These are phyloP conservation scores for Melanitta fusca DNA, from an alignment of 2,797 vertebrate genomes.

Conservation along the genomic window DNA sequence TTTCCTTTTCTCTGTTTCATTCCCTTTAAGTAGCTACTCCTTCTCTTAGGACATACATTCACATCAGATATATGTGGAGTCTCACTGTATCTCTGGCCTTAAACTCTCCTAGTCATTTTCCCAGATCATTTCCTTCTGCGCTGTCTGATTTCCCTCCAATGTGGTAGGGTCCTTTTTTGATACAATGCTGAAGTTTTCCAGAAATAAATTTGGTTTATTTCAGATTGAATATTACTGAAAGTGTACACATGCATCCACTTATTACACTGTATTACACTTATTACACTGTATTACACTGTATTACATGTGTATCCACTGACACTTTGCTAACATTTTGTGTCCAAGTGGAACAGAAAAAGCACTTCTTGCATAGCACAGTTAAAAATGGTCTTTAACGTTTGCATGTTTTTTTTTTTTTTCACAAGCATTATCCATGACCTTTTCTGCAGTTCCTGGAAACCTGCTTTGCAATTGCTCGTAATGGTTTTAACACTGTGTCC, in stretches of 20 bases:
- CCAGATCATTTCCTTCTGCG: constrained; percentile 7
- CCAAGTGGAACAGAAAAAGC: background rate
- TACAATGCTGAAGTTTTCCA: background rate
- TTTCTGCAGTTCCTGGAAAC: background rate
- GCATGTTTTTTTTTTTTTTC: background rate
- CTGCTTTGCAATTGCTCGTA: background rate
- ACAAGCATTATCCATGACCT: background rate
- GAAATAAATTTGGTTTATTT: background rate
- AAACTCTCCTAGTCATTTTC: constrained; percentile 61
- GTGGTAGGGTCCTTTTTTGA: background rate
- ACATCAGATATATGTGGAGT: background rate
- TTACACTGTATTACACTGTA: too few relatives aligned
- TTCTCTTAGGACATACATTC: background rate
- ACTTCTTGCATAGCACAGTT: background rate
- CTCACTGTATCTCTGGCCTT: constrained; percentile 28
- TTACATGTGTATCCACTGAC: background rate
- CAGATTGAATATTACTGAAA: background rate
- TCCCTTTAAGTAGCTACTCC: background rate
- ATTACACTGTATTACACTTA: too few relatives aligned
- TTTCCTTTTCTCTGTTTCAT: background rate
- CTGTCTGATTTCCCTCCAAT: constrained; percentile 62
- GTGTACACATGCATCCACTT: background rate
- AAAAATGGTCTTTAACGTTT: background rate
- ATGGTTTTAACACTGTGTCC: background rate
- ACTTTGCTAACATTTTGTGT: background rate